These are phyloP conservation scores for Salticus scenicus DNA, from an alignment of 2,888 invertebrate species.

Conservation along the genomic window DNA sequence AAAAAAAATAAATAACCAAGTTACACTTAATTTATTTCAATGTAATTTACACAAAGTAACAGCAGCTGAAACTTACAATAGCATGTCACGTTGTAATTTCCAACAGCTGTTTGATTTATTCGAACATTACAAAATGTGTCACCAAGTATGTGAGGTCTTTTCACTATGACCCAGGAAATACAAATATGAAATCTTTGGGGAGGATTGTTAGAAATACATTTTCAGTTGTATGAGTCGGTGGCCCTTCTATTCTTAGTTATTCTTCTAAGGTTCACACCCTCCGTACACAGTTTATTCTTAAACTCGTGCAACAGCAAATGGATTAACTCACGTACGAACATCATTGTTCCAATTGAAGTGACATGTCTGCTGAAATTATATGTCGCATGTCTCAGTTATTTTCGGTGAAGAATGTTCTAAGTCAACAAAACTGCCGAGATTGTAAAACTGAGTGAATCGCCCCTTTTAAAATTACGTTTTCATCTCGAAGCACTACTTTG, in stretches of 20 bases:
- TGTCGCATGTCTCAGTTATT: constrained; percentile 38
- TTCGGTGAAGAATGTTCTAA: constrained; percentile 47
- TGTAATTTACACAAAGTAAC: no score
- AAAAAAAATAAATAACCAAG: no score
- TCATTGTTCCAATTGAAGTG: constrained; percentile 50
- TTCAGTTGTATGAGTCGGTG: constrained; percentile 27
- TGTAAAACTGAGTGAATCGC: not conserved
- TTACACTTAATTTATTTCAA: no score
- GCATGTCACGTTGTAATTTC: no score
- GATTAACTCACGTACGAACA: constrained; percentile 42
- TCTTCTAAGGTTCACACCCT: constrained; percentile 37
- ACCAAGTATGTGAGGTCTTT: not conserved
- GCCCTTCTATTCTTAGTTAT: constrained; percentile 48
- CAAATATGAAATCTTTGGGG: constrained; percentile 26
- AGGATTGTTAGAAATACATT: not conserved
- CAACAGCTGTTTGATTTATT: no score
- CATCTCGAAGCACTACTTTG: not conserved
- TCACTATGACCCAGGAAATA: constrained; percentile 32
- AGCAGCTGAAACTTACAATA: no score
- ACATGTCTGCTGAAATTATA: constrained; percentile 50
- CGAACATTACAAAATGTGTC: no score
- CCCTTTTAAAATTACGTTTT: not conserved
- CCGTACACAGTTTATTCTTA: constrained; percentile 50
- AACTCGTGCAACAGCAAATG: constrained; percentile 52
- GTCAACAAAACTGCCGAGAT: constrained; percentile 35